phyloP scores from a whole-genome alignment of 1,140 invertebrate species.

The Rhynchophorus ferrugineus region DNA sequence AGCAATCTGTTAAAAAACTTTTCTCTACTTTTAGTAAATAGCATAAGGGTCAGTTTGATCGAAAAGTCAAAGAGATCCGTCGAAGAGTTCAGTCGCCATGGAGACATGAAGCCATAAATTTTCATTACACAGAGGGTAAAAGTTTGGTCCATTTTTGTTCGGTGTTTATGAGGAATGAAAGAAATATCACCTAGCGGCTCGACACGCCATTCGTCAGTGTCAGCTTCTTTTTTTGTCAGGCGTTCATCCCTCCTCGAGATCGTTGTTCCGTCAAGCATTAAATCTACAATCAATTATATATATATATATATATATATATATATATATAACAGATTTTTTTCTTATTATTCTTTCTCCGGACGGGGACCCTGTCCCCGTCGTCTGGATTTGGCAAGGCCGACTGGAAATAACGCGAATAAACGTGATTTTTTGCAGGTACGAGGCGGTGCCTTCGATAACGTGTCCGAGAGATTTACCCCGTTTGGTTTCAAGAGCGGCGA shows the following conservation, averaged over 20 bases:
- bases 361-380: too few relatives aligned
- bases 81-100: too few relatives aligned
- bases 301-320: neutral
- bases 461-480: constrained; percentile 77
- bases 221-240: neutral
- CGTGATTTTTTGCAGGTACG: too few relatives aligned
- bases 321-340: neutral
- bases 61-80: too few relatives aligned
- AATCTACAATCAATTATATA: constrained; percentile 2
- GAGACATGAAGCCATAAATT: too few relatives aligned
- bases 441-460: constrained; percentile 86
- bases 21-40: too few relatives aligned
- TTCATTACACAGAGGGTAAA: neutral
- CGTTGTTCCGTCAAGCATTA: neutral
- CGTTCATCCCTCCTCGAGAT: constrained; percentile 1
- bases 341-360: neutral
- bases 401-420: too few relatives aligned
- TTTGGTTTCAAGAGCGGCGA: constrained; percentile 95
- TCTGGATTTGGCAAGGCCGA: too few relatives aligned
- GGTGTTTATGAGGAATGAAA: constrained; percentile 3
- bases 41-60: too few relatives aligned
- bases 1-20: too few relatives aligned
- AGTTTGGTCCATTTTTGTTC: neutral
- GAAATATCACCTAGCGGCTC: neutral
- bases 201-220: constrained; percentile 1